Base-by-base conservation (phyloP, 2,888 invertebrate species). In the Acanthosoma haemorrhoidale region DNA sequence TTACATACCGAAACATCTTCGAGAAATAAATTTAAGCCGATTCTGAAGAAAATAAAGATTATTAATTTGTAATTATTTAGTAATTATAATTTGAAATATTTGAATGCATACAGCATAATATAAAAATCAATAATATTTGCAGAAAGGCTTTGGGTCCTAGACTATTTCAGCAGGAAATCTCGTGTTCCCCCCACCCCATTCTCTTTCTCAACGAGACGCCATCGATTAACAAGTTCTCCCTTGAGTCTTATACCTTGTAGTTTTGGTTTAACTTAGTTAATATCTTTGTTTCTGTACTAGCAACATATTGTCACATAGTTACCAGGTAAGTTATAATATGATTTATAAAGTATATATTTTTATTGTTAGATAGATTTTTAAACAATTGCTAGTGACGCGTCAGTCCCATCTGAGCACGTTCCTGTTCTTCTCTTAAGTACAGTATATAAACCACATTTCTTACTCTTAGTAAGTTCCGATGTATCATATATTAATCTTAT, bases 331-430 rank as follows among this genome's bases (percentile, higher is more conserved):
- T 34, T 51, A 6, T 51, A 25, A 51, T 51, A 3, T 25, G 21
- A n/a, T 25, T 51, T 25, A n/a, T 6, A 21, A 2, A 13, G 2
- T 51, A 6, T 51, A 13, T 8, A n/a, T 51, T 4, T 51, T 25
- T 51, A 25, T n/a, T 25, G 29, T 3, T 25, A 1, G n/a, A n/a
- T n/a, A 60, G 32, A 11, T 36, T 11, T 60, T 3, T 15, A 60
- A 60, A 60, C 60, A 60, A 60, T 15, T 34, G 60, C 60, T 34
- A 60, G 32, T 36, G 60, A 60, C 60, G 60, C 32, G 2, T 2
- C 29, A 51, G 29, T n/a, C 25, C 16, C 21, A 51, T 51, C 51
- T 21, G 6, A n/a, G 51, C 51, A 51, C 51, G 51, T 51, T 51
- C 29, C 29, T 15, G 51, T 51, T 13, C 13, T 13, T 51, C 0